phyloP scores from a whole-genome alignment of 2,113 vertebrate genomes.

The Murina feae region DNA sequence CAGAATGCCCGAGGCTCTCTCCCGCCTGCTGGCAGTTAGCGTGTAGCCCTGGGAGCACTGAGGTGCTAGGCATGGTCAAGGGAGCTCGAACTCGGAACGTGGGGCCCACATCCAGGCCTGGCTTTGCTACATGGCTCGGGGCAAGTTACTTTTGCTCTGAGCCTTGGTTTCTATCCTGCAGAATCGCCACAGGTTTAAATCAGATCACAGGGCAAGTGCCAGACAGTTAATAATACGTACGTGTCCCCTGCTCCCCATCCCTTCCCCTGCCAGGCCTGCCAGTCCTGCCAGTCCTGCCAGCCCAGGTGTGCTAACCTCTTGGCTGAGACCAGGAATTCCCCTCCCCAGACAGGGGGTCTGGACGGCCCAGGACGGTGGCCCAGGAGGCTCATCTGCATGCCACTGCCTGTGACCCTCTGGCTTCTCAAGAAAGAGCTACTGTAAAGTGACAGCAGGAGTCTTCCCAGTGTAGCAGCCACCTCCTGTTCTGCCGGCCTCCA shows the following conservation, averaged over 20 bases:
- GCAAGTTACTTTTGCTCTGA: not conserved
- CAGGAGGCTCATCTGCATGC: not conserved
- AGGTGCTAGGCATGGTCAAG: not conserved
- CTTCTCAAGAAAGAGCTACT: constrained; percentile 7
- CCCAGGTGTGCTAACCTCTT: not conserved
- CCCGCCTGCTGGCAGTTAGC: not conserved
- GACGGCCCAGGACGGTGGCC: not conserved
- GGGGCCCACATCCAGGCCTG: not conserved
- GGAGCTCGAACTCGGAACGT: not conserved
- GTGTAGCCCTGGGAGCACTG: not conserved
- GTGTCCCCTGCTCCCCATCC: not conserved
- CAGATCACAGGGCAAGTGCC: rapidly evolving
- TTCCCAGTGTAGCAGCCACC: not conserved
- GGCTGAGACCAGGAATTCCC: not conserved
- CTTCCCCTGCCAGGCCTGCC: not conserved
- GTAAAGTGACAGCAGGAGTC: not conserved
- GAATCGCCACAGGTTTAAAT: not conserved
- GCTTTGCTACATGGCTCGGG: not conserved
- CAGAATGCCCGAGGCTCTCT: not conserved
- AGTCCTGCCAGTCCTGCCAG: not conserved
- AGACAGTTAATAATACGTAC: not conserved
- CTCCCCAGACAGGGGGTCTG: not conserved
- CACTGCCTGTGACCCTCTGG: not conserved
- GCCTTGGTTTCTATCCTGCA: not conserved
- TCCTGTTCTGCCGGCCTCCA: not conserved